phyloP scores from a whole-genome alignment of 2,888 invertebrate species.

The Steinernema hermaphroditum region DNA sequence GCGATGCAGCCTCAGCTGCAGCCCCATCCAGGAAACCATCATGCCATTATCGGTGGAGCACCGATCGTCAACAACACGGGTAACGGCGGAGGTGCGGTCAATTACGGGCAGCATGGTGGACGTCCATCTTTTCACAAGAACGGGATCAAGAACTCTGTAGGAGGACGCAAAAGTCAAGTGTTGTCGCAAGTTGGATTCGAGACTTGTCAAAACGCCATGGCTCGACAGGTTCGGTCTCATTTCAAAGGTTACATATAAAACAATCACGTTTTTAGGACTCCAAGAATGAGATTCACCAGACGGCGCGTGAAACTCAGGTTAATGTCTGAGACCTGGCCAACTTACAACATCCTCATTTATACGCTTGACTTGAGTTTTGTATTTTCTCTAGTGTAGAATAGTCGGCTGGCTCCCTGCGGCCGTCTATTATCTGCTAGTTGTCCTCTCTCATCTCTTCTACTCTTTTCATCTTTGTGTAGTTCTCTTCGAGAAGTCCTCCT shows the following conservation, averaged over 20 bases:
- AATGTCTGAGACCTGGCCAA: slow-evolving; percentile 34
- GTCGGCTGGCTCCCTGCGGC: neutral
- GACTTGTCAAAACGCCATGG: slow-evolving; percentile 38
- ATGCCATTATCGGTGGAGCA: neutral
- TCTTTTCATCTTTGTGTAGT: neutral
- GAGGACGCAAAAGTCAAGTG: neutral
- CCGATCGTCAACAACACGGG: slow-evolving; percentile 4
- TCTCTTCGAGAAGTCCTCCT: neutral
- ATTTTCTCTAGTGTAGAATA: neutral
- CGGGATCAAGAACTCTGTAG: neutral
- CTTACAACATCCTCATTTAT: neutral
- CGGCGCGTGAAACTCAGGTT: slow-evolving; percentile 41
- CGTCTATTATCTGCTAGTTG: neutral
- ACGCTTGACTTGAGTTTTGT: neutral
- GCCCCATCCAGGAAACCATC: slow-evolving; percentile 15
- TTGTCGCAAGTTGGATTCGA: slow-evolving; percentile 32
- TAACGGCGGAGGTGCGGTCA: neutral
- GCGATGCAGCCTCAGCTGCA: slow-evolving; percentile 28
- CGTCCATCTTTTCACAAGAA: slow-evolving; percentile 16
- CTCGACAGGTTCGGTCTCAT: slow-evolving; percentile 29
- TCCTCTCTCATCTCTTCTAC: neutral
- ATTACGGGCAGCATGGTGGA: slow-evolving; percentile 23
- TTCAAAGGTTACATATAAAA: too few relatives aligned
- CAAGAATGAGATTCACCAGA: slow-evolving; percentile 36
- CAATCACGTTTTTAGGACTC: slow-evolving; percentile 31